phyloP scores from a whole-genome alignment of 2,113 vertebrate genomes.

The Phrynosoma platyrhinos region DNA sequence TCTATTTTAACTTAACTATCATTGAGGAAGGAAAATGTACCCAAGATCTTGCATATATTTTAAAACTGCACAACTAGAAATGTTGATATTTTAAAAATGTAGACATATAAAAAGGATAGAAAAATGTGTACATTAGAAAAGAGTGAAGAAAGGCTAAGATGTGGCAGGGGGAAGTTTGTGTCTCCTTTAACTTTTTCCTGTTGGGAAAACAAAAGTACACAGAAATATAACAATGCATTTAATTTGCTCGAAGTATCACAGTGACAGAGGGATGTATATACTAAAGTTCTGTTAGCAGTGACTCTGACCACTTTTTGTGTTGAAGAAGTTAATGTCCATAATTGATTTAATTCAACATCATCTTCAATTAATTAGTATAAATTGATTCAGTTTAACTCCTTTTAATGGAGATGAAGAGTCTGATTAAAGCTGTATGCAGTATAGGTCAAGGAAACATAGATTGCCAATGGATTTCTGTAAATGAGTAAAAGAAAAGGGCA shows the following conservation, averaged over 20 bases:
- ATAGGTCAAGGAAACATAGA: conserved; percentile 16
- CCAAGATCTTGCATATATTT: too few relatives aligned
- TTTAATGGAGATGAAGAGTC: conserved; percentile 25
- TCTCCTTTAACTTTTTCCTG: not conserved
- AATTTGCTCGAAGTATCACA: not conserved
- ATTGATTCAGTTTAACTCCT: conserved; percentile 27
- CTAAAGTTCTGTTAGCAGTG: conserved; percentile 13
- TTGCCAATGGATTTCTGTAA: not conserved
- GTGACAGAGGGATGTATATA: not conserved
- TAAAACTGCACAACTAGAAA: too few relatives aligned
- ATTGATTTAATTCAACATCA: conserved; percentile 18
- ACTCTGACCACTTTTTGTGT: not conserved
- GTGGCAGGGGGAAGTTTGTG: not conserved
- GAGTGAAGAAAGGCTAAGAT: not conserved
- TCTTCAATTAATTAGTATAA: conserved; percentile 28
- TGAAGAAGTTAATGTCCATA: conserved; percentile 26
- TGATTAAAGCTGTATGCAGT: conserved; percentile 4
- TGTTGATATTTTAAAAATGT: not conserved
- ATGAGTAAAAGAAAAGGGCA: conserved; percentile 10
- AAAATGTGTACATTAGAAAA: not conserved
- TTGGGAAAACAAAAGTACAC: too few relatives aligned
- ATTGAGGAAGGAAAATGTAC: too few relatives aligned
- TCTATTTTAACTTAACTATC: too few relatives aligned
- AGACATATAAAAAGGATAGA: not conserved
- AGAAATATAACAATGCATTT: not conserved